Evolutionary conservation across 2,113 vertebrate genomes (phyloP).

Genomic region (Misgurnus mizolepis): DNA sequence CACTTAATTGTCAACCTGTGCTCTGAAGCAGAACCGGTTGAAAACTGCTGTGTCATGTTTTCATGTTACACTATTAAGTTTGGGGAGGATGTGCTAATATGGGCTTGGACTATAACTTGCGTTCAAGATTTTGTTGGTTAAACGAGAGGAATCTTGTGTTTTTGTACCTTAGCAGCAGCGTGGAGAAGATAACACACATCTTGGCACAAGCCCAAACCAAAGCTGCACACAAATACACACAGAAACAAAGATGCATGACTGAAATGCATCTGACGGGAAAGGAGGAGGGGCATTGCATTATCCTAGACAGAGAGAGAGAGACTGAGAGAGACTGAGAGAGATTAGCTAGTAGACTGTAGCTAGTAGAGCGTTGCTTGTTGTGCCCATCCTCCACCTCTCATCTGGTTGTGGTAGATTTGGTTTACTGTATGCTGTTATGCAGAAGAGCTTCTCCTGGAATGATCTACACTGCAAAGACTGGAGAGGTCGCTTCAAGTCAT

Average conservation of each 20-base stretch:
- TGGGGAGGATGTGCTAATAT: no score
- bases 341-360: constrained; percentile 23
- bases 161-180: constrained; percentile 10
- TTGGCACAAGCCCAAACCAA: constrained; percentile 42
- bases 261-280: constrained; percentile 24
- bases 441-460: constrained; percentile 25
- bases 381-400: constrained; percentile 8
- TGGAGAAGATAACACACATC: constrained; percentile 58
- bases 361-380: constrained; percentile 6
- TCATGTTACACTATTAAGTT: background rate
- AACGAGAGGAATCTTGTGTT: background rate
- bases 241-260: constrained; percentile 5
- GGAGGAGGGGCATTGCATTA: constrained; percentile 30
- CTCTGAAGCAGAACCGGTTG: no score
- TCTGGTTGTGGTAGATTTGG: constrained; percentile 6
- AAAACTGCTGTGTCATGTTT: background rate
- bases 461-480: background rate
- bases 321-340: constrained; percentile 36
- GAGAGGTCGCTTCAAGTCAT: background rate
- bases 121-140: background rate
- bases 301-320: constrained; percentile 16
- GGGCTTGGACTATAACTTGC: no score
- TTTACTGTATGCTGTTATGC: background rate
- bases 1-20: no score
- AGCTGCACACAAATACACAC: constrained; percentile 45